phyloP scores from a whole-genome alignment of 2,113 vertebrate species.

The Mesitornis unicolor region DNA sequence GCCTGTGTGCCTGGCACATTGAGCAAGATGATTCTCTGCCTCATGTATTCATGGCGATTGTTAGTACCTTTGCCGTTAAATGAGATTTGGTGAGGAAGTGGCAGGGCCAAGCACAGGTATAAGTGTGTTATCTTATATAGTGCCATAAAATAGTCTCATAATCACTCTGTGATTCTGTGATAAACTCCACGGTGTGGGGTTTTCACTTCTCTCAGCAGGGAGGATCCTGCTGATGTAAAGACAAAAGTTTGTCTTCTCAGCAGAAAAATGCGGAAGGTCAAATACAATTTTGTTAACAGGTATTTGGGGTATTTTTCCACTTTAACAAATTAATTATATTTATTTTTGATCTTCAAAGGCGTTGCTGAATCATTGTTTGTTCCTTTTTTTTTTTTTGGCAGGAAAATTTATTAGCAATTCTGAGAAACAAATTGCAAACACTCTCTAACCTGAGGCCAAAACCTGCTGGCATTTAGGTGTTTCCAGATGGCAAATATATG shows the following conservation, averaged over 20 bases:
- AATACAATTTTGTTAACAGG: neutral
- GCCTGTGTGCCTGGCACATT: too few relatives aligned
- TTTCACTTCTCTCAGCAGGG: neutral
- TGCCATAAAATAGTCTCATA: neutral
- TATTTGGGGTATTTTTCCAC: neutral
- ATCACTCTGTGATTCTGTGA: too few relatives aligned
- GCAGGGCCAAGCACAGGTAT: neutral
- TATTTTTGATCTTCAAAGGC: constrained; percentile 26
- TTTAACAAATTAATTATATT: neutral
- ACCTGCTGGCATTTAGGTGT: neutral
- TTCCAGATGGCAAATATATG: neutral
- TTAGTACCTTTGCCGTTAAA: neutral
- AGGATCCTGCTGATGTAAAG: neutral
- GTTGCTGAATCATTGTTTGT: neutral
- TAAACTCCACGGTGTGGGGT: neutral
- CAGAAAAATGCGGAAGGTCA: neutral
- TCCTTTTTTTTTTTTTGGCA: neutral
- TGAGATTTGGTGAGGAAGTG: neutral
- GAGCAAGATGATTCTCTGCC: neutral
- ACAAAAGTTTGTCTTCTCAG: neutral
- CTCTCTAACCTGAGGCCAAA: neutral
- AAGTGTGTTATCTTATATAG: neutral
- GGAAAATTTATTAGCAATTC: neutral
- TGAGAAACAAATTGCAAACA: neutral
- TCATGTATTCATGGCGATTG: neutral